phyloP scores from a whole-genome alignment of 1,140 invertebrate genomes.

The Euwallacea similis region DNA sequence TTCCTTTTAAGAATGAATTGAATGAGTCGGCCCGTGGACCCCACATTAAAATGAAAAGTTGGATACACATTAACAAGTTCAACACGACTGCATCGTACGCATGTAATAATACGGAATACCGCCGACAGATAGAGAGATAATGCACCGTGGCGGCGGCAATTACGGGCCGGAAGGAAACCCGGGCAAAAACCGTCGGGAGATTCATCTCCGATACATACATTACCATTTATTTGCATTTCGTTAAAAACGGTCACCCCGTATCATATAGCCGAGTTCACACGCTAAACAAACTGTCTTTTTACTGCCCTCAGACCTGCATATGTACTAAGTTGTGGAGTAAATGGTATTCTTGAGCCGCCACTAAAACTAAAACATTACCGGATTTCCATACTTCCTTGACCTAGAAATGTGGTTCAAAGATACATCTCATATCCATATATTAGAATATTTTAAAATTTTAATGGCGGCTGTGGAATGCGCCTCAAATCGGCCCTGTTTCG shows the following conservation, averaged over 20 bases:
- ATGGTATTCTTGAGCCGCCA: too few relatives aligned
- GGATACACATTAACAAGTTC: too few relatives aligned
- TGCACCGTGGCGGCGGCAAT: constrained; percentile 50
- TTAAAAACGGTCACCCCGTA: constrained; percentile 43
- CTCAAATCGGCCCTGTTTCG: background rate
- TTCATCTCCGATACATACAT: constrained; percentile 55
- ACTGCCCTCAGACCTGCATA: background rate
- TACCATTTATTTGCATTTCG: constrained; percentile 52
- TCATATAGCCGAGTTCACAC: constrained; percentile 25
- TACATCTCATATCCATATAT: constrained; percentile 33
- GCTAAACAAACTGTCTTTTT: constrained; percentile 22
- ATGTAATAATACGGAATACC: constrained; percentile 21
- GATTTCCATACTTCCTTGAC: constrained; percentile 30
- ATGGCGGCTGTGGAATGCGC: constrained; percentile 1
- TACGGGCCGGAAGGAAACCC: constrained; percentile 54
- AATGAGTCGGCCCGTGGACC: background rate
- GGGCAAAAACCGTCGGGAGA: constrained; percentile 53
- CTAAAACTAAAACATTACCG: too few relatives aligned
- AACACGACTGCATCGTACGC: background rate
- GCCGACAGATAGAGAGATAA: constrained; percentile 39
- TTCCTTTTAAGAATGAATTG: background rate
- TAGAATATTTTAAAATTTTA: constrained; percentile 27
- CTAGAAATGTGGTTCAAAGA: constrained; percentile 16
- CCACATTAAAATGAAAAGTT: too few relatives aligned
- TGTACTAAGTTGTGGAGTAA: too few relatives aligned